Percentiles rank a stretch among this genome's conserved stretches.
These are phyloP conservation scores for Oncorhynchus mykiss DNA, from an alignment of 2,113 vertebrate species.

Conservation along the genomic window DNA sequence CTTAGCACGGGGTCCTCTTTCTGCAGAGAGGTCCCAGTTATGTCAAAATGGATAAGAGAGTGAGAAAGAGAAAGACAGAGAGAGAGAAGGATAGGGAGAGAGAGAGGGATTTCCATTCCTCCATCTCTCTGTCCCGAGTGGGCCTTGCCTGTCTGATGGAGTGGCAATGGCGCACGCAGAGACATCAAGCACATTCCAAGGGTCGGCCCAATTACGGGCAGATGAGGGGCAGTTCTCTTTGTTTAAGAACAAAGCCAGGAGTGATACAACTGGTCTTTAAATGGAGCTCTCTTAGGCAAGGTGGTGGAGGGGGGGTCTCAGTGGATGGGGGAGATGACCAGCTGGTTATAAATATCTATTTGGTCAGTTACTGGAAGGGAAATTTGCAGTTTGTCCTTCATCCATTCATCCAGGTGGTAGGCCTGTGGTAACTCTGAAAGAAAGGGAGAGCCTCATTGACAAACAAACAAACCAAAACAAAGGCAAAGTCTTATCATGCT, in stretches of 20 bases:
- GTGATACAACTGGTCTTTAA: slow-evolving; percentile 78
- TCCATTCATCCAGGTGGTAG: slow-evolving; percentile 74
- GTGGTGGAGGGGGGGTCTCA: slow-evolving; percentile 19
- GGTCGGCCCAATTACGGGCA: slow-evolving; percentile 75
- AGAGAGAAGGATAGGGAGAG: not conserved
- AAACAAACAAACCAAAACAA: no score
- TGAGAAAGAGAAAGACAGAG: slow-evolving; percentile 8
- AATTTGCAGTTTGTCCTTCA: slow-evolving; percentile 73
- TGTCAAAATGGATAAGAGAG: slow-evolving; percentile 22
- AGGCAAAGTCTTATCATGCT: no score
- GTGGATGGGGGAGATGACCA: slow-evolving; percentile 65
- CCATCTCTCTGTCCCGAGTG: slow-evolving; percentile 49
- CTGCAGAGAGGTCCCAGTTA: slow-evolving; percentile 11
- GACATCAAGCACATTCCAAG: slow-evolving; percentile 79
- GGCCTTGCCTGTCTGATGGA: slow-evolving; percentile 51
- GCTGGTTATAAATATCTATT: slow-evolving; percentile 80
- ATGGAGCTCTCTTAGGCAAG: slow-evolving; percentile 65
- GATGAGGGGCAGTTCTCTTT: slow-evolving; percentile 78
- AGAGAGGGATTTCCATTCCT: slow-evolving; percentile 53
- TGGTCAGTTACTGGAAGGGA: slow-evolving; percentile 78
- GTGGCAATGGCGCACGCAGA: slow-evolving; percentile 54
- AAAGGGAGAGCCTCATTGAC: not conserved
- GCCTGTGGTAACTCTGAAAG: slow-evolving; percentile 31
- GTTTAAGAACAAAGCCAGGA: slow-evolving; percentile 79
- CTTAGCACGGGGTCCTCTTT: slow-evolving; percentile 13